A percentile compares a stretch with the other conserved stretches of the same genome.
These are phyloP conservation scores for Bimastos eiseni DNA, from an alignment of 2,888 invertebrate species.

Conservation along the genomic window DNA sequence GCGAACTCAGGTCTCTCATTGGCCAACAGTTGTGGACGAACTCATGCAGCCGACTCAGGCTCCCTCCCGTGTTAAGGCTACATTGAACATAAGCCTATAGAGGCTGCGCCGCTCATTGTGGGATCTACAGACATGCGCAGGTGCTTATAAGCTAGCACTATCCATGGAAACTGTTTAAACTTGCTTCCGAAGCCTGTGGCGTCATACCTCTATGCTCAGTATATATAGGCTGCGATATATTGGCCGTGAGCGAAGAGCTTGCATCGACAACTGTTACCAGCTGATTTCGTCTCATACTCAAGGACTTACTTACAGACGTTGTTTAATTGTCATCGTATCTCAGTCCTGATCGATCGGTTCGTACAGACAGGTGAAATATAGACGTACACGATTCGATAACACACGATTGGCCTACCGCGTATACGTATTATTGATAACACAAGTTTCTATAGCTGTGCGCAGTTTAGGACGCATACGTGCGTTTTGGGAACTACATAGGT, in stretches of 20 bases:
- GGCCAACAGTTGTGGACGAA: not conserved
- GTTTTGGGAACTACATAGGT: not conserved
- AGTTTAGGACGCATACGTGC: not conserved
- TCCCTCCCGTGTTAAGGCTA: too few species aligned
- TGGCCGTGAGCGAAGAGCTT: not conserved
- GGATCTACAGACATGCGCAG: not conserved
- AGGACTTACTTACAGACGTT: not conserved
- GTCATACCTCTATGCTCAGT: not conserved
- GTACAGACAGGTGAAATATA: not conserved
- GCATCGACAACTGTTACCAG: not conserved
- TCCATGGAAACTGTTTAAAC: not conserved
- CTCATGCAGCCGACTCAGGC: not conserved
- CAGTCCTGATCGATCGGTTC: not conserved
- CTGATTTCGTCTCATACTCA: not conserved
- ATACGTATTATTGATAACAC: not conserved
- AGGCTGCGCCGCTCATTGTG: not conserved
- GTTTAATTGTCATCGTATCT: not conserved
- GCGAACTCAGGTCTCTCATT: not conserved
- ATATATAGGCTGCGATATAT: too few species aligned
- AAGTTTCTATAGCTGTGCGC: too few species aligned
- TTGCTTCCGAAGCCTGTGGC: not conserved
- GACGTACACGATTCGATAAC: not conserved
- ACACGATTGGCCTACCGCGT: not conserved
- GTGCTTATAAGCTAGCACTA: not conserved
- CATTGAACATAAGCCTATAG: too few species aligned